phyloP scores from a whole-genome alignment of 2,113 vertebrate species.

The Otis tarda region DNA sequence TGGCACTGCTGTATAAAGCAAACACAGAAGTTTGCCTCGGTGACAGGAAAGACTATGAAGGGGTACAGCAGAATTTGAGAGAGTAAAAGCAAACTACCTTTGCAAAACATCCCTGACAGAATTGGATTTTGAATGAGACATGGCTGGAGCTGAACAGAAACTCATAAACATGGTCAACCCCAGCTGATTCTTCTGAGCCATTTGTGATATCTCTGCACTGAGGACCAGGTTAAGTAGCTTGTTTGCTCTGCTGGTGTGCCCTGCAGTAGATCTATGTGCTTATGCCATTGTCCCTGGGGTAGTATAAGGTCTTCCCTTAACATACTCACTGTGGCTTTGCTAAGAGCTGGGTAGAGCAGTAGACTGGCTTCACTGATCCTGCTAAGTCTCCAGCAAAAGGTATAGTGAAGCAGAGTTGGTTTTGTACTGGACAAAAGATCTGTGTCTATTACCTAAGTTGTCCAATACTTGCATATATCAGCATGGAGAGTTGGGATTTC shows the following conservation, averaged over 20 bases:
- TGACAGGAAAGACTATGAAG: background rate
- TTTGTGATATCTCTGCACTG: background rate
- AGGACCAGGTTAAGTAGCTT: background rate
- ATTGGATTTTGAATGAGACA: background rate
- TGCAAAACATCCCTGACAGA: background rate
- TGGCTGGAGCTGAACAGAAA: background rate
- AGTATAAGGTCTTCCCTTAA: background rate
- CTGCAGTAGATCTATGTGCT: background rate
- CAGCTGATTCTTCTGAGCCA: background rate
- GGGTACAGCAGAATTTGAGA: background rate
- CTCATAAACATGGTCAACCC: background rate
- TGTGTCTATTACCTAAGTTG: background rate
- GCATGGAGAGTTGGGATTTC: background rate
- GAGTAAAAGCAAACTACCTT: background rate
- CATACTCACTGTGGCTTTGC: background rate
- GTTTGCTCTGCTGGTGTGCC: background rate
- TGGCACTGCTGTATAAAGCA: background rate
- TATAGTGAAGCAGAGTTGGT: rapidly evolving
- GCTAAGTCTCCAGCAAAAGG: background rate
- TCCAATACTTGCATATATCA: background rate
- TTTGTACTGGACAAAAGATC: rapidly evolving
- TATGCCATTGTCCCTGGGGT: background rate
- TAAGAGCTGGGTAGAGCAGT: background rate
- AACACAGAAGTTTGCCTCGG: background rate
- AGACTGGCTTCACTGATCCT: background rate